A percentile compares a stretch with the other conserved stretches of the same genome.
Evolutionary conservation across 2,113 vertebrate genomes (phyloP).

Genomic region (Dasyurus viverrinus): DNA sequence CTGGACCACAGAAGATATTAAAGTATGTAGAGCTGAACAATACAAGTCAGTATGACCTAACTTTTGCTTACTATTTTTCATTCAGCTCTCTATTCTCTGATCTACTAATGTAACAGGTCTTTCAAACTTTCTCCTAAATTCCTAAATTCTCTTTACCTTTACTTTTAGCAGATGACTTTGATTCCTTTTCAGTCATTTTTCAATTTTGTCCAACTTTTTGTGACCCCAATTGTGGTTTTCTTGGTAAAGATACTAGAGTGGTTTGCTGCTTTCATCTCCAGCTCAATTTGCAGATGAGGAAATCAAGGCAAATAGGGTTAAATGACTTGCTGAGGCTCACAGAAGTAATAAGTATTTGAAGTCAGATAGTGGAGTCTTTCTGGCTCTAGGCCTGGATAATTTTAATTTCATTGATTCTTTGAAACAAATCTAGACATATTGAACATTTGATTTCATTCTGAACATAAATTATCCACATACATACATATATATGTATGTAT

Average conservation of each 20-base stretch:
- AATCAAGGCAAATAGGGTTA: neutral
- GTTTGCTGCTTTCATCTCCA: neutral
- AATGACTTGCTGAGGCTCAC: neutral
- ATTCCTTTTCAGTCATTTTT: neutral
- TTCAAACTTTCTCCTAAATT: neutral
- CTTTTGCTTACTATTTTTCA: neutral
- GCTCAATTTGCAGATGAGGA: neutral
- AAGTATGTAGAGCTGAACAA: neutral
- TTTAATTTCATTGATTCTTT: neutral
- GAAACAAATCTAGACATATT: neutral
- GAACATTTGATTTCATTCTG: neutral
- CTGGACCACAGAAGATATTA: neutral
- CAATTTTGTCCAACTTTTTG: neutral
- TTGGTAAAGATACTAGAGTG: neutral
- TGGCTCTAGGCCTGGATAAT: neutral
- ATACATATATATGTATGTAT: too few relatives aligned
- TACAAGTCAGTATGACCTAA: neutral
- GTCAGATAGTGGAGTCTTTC: neutral
- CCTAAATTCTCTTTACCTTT: neutral
- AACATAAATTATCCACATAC: too few relatives aligned
- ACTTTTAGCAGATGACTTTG: neutral
- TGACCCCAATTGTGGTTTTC: neutral
- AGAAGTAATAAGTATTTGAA: neutral
- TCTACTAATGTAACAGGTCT: neutral
- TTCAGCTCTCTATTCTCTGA: neutral